Evolutionary conservation across 2,113 vertebrate genomes (phyloP), one percentile per base, ranked within the genome.

Genomic region (Sitta europaea): DNA sequence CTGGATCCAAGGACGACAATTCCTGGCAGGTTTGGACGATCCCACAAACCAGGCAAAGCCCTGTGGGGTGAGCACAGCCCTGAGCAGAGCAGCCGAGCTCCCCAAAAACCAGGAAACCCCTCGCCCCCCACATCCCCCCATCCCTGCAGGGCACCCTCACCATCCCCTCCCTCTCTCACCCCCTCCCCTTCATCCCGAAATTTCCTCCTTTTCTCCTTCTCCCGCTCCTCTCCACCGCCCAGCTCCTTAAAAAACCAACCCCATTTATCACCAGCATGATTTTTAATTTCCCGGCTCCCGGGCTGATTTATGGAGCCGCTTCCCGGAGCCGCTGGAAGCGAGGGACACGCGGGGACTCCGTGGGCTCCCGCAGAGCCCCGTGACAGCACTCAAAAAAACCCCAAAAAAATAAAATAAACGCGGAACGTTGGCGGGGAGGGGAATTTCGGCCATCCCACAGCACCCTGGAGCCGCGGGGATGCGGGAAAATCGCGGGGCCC

Each of bases 281-380:
- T 47, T 95, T 97, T 74, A 42, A 94, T 96, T 96, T 97, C 97
- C 90, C 71, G 16, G 68, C 38, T 55, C 21, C 6, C 42, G 0
- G 2, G 31, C n/a, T 96, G 95, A 97, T 96, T 94, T 92, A 97
- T 93, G 91, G 93, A 59, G 57, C 70, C 7, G 42, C 43, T 96
- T 91, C 90, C 88, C 15, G 12, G 54, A 73, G 82, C 82, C 2
- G 74, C 54, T 47, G 77, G 8, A 65, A 27, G 54, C 40, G 13
- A 40, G 31, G 66, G 40, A 42, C 29, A 28, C 10, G 0, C 2
- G 2, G 90, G 53, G 77, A 67, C 50, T 8, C 78, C 2, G 5
- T 5, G 27, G 76, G 85, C 3, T 55, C 57, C 68, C 15, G 17
- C 28, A 2, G 7, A 70, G 45, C 45, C 47, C 88, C 73, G 63